Base-by-base conservation (phyloP, 2,888 invertebrate genomes). In the Microdon myrmicae region DNA sequence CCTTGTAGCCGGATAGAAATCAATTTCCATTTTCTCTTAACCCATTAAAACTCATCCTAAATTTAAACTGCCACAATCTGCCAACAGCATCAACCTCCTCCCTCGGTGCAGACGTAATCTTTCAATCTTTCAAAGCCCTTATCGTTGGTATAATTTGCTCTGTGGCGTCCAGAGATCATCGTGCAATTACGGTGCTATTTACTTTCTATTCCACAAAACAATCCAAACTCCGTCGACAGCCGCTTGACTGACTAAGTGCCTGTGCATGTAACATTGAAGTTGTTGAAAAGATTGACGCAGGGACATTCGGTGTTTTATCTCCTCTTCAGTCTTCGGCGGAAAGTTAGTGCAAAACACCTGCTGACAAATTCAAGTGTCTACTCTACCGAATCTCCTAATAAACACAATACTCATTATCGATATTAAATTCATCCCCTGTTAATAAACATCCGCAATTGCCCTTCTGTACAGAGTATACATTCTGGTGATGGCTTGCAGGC, bases 331-430 rank as follows among this genome's bases (percentile, higher is more conserved):
- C 3, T 25, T 25, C 26, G 17, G 9, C 19, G 49, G 44, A 61
- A 64, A 64, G 64, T 64, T 64, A 64, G 64, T 73, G 73, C 73
- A 72, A 70, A 72, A 73, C 77, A 77, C 77, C 77, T 77, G 78
- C 77, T 77, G 78, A 75, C 78, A 77, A 77, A 76, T 75, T 77
- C 72, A 76, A 77, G 78, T 77, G 76, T 72, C 70, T 56, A 68
- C 70, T 67, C 59, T n/a, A n/a, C n/a, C 59, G 47, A 58, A 68
- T 61, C 67, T 60, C 43, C 41, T 41, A 51, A 56, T 58, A 51
- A 64, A 64, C 64, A 53, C 58, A 58, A 64, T 45, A 51, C 64
- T 68, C 60, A 68, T 68, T 67, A 61, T 60, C 48, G 53, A 60
- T 60, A 68, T 67, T 60, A 67, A 68, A 67, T 68, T 68, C 60